phyloP scores from a whole-genome alignment of 1,140 invertebrate genomes.

The Psilanteris sp. region DNA sequence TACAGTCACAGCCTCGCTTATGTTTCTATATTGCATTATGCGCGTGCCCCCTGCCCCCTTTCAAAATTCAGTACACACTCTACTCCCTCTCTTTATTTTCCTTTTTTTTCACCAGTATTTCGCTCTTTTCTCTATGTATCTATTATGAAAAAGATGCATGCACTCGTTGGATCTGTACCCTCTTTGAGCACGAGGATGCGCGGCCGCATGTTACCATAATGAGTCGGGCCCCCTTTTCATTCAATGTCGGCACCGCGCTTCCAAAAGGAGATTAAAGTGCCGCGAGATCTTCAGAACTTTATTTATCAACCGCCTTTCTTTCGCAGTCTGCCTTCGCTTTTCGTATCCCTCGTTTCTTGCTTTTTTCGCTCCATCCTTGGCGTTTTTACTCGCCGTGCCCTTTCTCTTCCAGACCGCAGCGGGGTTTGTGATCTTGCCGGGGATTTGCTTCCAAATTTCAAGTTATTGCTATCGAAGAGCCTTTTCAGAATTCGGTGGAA shows the following conservation, averaged over 20 bases:
- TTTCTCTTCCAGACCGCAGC: constrained; percentile 26
- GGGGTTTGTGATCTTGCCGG: constrained; percentile 17
- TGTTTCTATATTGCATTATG: too few relatives aligned
- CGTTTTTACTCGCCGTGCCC: constrained; percentile 29
- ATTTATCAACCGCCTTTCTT: constrained; percentile 72
- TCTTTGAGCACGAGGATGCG: constrained; percentile 69
- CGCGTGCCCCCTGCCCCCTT: constrained; percentile 25
- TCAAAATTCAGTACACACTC: constrained; percentile 34
- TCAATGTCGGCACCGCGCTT: constrained; percentile 68
- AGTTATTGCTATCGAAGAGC: constrained; percentile 10
- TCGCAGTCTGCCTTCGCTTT: constrained; percentile 32
- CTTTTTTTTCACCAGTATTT: background rate
- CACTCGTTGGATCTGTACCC: constrained; percentile 24
- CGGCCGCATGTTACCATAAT: constrained; percentile 78
- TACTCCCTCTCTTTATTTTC: background rate
- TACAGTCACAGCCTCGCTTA: too few relatives aligned
- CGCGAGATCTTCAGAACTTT: constrained; percentile 72
- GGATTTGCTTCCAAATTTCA: constrained; percentile 23
- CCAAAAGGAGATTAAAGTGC: constrained; percentile 76
- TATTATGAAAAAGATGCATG: constrained; percentile 41
- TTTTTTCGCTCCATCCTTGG: constrained; percentile 19
- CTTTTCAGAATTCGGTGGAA: background rate
- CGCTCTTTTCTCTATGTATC: constrained; percentile 39
- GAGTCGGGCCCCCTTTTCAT: constrained; percentile 71
- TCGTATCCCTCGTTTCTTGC: constrained; percentile 32